Base-by-base conservation (phyloP, 2,113 vertebrate species). In the Nycticryphes semicollaris region DNA sequence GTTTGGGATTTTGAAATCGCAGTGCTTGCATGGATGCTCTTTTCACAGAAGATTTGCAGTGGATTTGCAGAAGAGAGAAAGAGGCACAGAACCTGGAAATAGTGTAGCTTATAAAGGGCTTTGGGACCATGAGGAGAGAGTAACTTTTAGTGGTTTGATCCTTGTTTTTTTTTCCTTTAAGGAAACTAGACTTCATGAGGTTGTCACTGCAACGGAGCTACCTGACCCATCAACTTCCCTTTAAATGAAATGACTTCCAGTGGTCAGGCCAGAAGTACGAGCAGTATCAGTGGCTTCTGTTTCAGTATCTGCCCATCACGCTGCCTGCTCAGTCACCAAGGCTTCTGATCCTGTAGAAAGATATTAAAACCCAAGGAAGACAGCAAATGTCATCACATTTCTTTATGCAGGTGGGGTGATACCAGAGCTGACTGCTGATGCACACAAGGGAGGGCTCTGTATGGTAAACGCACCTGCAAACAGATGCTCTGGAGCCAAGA, bases 341-440 rank as follows among this genome's bases (percentile, higher is more conserved):
- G 18, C 30, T 48, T 73, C 78, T 73, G 54, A 53, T 67, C 19
- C 39, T 39, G 50, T 45, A 56, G 56, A 94, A 79, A 86, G 90
- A 33, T 20, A 66, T 20, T 35, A 74, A 87, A 82, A n/a, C 0
- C 8, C 39, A 35, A 48, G 43, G 66, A 68, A 33, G 93, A 89
- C 73, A 91, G 94, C 37, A 84, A 60, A 76, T 76, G 43, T 92
- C 86, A 93, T 50, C 93, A 23, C 24, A 2, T 50, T 72, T 76
- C 63, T n/a, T 51, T 7, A 0, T 6, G 33, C 69, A 93, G 84
- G 57, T 84, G 77, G 30, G 51, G 39, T 51, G 51, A 24, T 3
- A 39, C 11, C 59, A 28, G 79, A 10, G 1, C 25, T 0, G 3
- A 24, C 31, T 30, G 41, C 33, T 2, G 2, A 4, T 37, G n/a